Percentiles rank a stretch among this genome's conserved stretches.
phyloP scores from a whole-genome alignment of 2,888 invertebrate genomes.

The Mesoligia furuncula region DNA sequence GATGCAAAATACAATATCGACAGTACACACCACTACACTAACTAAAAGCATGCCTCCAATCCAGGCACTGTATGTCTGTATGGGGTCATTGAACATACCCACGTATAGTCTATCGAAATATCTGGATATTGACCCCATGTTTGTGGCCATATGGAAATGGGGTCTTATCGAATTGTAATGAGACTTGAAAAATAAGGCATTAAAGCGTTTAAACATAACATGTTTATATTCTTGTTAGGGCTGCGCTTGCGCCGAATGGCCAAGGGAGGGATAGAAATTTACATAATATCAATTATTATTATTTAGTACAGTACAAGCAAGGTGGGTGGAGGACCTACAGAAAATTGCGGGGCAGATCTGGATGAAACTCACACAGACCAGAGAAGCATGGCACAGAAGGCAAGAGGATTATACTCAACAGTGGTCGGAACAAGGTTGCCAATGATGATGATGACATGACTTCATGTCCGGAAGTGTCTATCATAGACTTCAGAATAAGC shows the following conservation, averaged over 20 bases:
- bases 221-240: constrained; percentile 31
- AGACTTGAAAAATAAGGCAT: constrained; percentile 55
- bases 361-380: background rate
- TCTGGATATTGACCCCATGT: constrained; percentile 59
- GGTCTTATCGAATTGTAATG: constrained; percentile 54
- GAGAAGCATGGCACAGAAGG: background rate
- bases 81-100: constrained; percentile 47
- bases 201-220: constrained; percentile 44
- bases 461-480: background rate
- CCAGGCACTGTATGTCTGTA: background rate
- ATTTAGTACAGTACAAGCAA: background rate
- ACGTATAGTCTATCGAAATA: constrained; percentile 23
- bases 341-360: background rate
- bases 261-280: background rate
- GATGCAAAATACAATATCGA: constrained; percentile 16
- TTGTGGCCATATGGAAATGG: constrained; percentile 58
- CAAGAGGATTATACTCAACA: no score
- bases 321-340: background rate
- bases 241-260: constrained; percentile 4
- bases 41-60: background rate
- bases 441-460: background rate
- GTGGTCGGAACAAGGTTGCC: background rate
- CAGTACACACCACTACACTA: background rate
- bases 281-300: background rate
- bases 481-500: background rate